Evolutionary conservation across 2,888 invertebrate genomes (phyloP).

Genomic region (Leptopterna dolabrata): DNA sequence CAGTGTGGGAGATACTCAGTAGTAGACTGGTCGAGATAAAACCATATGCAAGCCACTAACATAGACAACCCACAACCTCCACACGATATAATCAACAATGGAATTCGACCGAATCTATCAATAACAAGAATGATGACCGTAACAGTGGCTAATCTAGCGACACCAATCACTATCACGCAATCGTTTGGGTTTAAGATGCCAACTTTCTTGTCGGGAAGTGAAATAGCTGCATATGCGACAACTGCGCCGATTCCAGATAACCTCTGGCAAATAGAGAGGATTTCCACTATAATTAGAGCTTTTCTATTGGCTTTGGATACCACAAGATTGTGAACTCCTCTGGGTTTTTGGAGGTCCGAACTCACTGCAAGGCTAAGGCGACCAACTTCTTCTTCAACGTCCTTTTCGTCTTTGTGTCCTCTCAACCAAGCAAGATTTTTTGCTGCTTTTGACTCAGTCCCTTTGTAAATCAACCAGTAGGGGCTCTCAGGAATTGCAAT

Average conservation of each 20-base stretch:
- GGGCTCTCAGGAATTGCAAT: constrained; percentile 77
- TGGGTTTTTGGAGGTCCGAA: constrained; percentile 57
- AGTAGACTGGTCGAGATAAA: constrained; percentile 6
- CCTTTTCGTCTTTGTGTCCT: constrained; percentile 70
- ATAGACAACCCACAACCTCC: constrained; percentile 51
- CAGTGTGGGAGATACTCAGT: constrained; percentile 4
- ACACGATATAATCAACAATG: constrained; percentile 58
- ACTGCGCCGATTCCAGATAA: constrained; percentile 60
- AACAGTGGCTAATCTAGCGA: constrained; percentile 49
- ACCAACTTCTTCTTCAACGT: constrained; percentile 67
- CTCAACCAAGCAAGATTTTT: constrained; percentile 72
- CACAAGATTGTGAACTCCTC: constrained; percentile 55
- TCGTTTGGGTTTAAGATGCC: constrained; percentile 41
- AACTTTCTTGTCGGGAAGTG: constrained; percentile 55
- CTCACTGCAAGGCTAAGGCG: background rate
- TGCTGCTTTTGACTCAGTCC: constrained; percentile 71
- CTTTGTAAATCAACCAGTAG: constrained; percentile 71
- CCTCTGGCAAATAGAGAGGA: constrained; percentile 53
- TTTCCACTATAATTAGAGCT: constrained; percentile 59
- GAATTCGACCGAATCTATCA: constrained; percentile 60
- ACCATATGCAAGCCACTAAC: constrained; percentile 53
- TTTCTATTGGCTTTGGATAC: constrained; percentile 55
- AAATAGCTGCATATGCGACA: constrained; percentile 58
- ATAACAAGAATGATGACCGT: constrained; percentile 35
- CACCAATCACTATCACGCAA: constrained; percentile 60